These are phyloP conservation scores for Habropoda laboriosa DNA, from an alignment of 1,140 invertebrate species.

Conservation along the genomic window DNA sequence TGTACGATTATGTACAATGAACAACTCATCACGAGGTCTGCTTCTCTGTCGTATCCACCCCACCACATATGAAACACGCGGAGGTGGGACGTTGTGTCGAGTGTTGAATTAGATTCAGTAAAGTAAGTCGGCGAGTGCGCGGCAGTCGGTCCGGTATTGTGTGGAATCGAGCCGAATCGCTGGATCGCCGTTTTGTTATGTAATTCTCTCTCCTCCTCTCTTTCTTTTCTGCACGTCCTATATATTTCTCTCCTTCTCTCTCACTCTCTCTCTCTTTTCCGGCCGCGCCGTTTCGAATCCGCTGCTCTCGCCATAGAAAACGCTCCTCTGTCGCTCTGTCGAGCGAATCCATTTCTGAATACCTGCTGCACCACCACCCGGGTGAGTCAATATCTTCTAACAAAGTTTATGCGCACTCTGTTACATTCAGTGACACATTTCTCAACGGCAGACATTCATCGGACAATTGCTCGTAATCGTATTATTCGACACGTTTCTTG, in stretches of 20 bases:
- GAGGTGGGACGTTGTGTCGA: constrained; percentile 61
- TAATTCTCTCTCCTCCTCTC: constrained; percentile 14
- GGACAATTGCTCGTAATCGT: neutral
- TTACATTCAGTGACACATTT: neutral
- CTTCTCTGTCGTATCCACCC: constrained; percentile 32
- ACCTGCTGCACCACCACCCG: neutral
- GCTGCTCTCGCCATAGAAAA: neutral
- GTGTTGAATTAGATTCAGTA: constrained; percentile 56
- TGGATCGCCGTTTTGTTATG: constrained; percentile 43
- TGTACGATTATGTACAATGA: constrained; percentile 48
- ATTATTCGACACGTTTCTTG: neutral
- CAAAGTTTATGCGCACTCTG: neutral
- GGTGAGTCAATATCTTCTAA: constrained; percentile 2
- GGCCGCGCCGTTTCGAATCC: neutral
- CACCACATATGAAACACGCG: constrained; percentile 21
- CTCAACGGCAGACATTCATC: neutral
- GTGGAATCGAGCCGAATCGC: constrained; percentile 55
- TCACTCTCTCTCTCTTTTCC: neutral
- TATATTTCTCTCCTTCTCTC: no score
- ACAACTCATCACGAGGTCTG: constrained; percentile 63
- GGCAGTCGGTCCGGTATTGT: constrained; percentile 27
- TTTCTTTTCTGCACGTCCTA: no score
- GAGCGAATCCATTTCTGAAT: neutral
- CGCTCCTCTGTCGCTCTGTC: neutral
- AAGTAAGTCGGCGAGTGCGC: constrained; percentile 49